Conservation (phyloP, 2,113 vertebrate species). For the Psephotus haematonotus region DNA sequence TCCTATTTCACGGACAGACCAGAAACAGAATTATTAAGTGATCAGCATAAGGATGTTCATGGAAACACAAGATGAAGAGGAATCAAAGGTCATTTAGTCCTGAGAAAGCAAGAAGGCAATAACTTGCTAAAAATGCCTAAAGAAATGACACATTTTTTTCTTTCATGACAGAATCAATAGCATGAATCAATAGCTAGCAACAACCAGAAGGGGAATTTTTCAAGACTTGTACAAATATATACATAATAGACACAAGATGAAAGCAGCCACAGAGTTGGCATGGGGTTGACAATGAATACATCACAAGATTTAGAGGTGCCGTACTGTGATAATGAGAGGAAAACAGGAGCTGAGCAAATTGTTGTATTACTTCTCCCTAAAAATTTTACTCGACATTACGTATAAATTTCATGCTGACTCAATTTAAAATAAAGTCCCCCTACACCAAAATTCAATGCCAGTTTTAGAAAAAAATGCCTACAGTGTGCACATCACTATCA, state of each 20-base stretch:
- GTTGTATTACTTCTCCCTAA: neutral
- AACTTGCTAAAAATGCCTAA: neutral
- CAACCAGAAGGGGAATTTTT: neutral
- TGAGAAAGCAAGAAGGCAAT: neutral
- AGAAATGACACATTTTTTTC: neutral
- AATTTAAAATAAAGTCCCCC: neutral
- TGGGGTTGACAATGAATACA: neutral
- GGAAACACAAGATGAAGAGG: neutral
- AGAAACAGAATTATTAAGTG: neutral
- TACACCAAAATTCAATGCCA: neutral
- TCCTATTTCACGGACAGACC: neutral
- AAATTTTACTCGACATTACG: neutral
- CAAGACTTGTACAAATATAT: neutral
- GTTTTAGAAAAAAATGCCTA: neutral
- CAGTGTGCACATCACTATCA: neutral
- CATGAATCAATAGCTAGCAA: neutral
- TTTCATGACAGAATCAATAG: neutral
- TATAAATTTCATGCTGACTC: neutral
- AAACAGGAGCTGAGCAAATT: neutral
- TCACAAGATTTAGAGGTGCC: neutral
- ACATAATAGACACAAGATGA: neutral
- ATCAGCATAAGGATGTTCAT: neutral
- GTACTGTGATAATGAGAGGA: neutral
- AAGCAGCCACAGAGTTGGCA: neutral
- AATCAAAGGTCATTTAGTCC: neutral